Base-by-base conservation (phyloP, 2,888 invertebrate species). In the Orthosia gracilis region DNA sequence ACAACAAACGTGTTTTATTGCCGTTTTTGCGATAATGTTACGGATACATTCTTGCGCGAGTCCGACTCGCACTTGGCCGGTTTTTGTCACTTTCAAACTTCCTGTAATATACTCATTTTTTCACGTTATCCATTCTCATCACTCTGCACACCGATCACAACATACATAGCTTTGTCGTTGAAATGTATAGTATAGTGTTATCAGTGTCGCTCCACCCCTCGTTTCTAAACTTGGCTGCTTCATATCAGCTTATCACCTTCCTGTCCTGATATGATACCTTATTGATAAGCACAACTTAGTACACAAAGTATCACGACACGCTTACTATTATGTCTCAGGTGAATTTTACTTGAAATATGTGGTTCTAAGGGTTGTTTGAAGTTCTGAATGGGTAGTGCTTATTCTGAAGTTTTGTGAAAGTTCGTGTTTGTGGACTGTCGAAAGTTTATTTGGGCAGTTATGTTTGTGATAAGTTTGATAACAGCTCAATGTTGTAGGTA, bases 271-370 rank as follows among this genome's bases (percentile, higher is more conserved):
- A 80, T 11, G 23, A 9, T 7, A 12, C 40, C 40, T 40, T 9
- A 40, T 40, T 67, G 81, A 61, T 49, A 84, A 52, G 57, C 59
- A 68, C 31, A 69, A 69, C 40, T 84, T 81, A 81, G 80, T 80
- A 63, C 59, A 75, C 82, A 75, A 18, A 54, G n/a, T 58, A 40
- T n/a, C 11, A 40, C 40, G n/a, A 50, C 45, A 69, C 81, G 65
- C 52, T 52, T 26, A 11, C 21, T 18, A 58, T 18, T 7, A 80
- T 80, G 80, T 45, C 66, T 55, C 85, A 80, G 82, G 80, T 80
- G 13, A 68, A 55, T 68, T 52, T 54, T 18, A 47, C n/a, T 68
- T 40, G 21, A 52, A 21, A 21, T 4, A 57, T 23, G 21, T 49
- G 17, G n/a, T 47, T 49, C 7, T 15, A 49, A 31, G 5, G 1